phyloP scores from a whole-genome alignment of 1,140 invertebrate genomes.

The Eciton burchellii region DNA sequence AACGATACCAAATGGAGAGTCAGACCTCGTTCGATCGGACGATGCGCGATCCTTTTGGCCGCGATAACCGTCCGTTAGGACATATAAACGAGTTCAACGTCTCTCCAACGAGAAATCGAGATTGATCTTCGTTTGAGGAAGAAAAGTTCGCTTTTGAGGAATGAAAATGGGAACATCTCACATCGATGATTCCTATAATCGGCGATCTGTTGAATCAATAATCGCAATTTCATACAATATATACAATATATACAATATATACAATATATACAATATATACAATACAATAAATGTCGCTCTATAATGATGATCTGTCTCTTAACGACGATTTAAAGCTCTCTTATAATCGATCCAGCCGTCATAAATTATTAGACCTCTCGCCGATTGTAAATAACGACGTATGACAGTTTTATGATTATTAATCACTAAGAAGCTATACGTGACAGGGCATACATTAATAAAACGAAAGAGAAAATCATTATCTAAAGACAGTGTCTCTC shows the following conservation, averaged over 20 bases:
- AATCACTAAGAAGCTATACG: background rate
- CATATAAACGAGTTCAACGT: no score
- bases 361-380: constrained; percentile 19
- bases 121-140: no score
- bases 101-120: no score
- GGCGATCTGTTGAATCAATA: background rate
- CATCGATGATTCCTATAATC: background rate
- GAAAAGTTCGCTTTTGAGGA: no score
- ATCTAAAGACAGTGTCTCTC: constrained; percentile 13
- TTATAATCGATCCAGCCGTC: background rate
- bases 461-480: background rate
- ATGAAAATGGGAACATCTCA: no score
- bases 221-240: constrained; percentile 7
- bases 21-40: background rate
- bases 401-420: background rate
- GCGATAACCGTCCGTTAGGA: background rate
- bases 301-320: background rate
- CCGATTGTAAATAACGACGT: constrained; percentile 4
- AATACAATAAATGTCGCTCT: no score
- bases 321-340: background rate
- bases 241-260: background rate
- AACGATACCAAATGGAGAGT: background rate
- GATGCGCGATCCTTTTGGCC: background rate
- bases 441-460: background rate
- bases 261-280: no score